Evolutionary conservation across 1,140 invertebrate species (phyloP).

Genomic region (Aphelinus atriplicis): DNA sequence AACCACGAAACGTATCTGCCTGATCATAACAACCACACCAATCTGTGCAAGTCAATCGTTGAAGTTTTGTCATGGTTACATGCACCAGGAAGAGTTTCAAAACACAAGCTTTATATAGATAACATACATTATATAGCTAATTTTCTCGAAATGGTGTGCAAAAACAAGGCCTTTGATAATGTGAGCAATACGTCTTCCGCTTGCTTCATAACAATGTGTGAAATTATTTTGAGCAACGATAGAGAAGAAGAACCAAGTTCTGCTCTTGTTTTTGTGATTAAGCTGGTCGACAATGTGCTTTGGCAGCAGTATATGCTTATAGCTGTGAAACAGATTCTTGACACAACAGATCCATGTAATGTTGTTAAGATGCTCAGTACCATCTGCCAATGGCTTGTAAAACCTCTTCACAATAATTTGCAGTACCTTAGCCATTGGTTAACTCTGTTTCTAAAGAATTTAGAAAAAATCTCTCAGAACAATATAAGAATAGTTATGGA

Average conservation of each 20-base stretch:
- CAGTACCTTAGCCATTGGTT: constrained; percentile 29
- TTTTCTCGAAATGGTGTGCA: constrained; percentile 45
- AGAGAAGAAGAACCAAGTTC: constrained; percentile 58
- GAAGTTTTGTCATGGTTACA: constrained; percentile 45
- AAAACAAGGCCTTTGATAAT: constrained; percentile 37
- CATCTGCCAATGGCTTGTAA: constrained; percentile 27
- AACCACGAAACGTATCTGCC: constrained; percentile 42
- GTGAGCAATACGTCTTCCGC: constrained; percentile 43
- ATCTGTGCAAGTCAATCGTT: constrained; percentile 52
- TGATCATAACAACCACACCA: constrained; percentile 32
- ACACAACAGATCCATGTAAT: constrained; percentile 47
- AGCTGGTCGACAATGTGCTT: constrained; percentile 63
- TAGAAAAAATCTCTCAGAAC: constrained; percentile 7
- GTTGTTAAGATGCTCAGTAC: constrained; percentile 31
- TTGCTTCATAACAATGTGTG: constrained; percentile 56
- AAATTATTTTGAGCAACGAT: constrained; percentile 54
- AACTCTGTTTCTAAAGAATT: constrained; percentile 20
- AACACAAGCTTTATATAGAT: constrained; percentile 43
- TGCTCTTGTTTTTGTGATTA: constrained; percentile 68
- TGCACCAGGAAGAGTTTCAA: constrained; percentile 37
- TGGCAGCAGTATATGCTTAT: constrained; percentile 58
- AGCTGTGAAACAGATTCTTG: constrained; percentile 60
- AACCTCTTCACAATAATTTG: constrained; percentile 2
- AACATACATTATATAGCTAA: constrained; percentile 45
- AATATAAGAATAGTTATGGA: constrained; percentile 17